These are phyloP conservation scores for Silurus meridionalis DNA, from an alignment of 2,113 vertebrate species.

Conservation along the genomic window DNA sequence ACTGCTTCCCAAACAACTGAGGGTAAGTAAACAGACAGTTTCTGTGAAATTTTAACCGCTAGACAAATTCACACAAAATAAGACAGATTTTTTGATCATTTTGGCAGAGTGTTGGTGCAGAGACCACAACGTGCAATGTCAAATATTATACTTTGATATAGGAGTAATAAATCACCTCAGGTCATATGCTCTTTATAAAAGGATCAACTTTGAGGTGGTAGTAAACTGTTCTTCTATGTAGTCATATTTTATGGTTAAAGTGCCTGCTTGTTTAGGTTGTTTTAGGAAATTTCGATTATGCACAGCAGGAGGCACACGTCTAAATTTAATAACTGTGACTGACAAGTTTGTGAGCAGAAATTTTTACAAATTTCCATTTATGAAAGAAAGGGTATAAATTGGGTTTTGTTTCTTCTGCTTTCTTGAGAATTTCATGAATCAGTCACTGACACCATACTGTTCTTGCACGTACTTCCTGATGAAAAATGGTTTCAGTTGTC, in stretches of 20 bases:
- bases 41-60: not conserved
- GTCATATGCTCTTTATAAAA: not conserved
- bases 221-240: not conserved
- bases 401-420: constrained; percentile 24
- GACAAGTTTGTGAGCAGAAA: not conserved
- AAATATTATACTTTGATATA: not conserved
- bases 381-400: not conserved
- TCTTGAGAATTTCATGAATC: not conserved
- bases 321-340: not conserved
- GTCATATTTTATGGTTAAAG: not conserved
- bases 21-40: constrained; percentile 63
- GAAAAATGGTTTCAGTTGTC: not conserved
- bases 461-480: not conserved
- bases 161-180: not conserved
- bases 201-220: not conserved
- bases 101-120: not conserved
- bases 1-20: constrained; percentile 77
- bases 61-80: not conserved
- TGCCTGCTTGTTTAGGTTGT: not conserved
- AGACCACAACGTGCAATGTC: not conserved
- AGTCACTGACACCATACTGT: not conserved
- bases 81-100: not conserved
- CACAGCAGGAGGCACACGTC: not conserved
- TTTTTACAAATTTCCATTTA: not conserved
- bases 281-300: not conserved